phyloP scores from a whole-genome alignment of 37 sponge, comb jelly and placozoan genomes.

The Chondrosia reniformis region DNA sequence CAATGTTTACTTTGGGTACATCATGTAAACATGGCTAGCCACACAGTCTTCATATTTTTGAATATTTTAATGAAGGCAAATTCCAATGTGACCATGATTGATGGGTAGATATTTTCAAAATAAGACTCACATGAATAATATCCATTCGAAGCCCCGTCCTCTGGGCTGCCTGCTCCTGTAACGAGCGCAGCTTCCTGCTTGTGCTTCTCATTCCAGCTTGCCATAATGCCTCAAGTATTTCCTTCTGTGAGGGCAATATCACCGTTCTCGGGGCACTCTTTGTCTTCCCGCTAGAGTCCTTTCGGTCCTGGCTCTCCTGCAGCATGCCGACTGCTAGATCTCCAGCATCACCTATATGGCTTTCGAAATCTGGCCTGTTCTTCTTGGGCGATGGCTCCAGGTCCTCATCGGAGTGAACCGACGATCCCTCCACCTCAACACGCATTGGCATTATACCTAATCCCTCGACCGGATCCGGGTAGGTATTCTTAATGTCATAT shows the following conservation, averaged over 20 bases:
- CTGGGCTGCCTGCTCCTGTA: slow-evolving; percentile 60
- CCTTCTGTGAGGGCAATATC: slow-evolving; percentile 46
- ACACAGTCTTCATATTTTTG: too few relatives aligned
- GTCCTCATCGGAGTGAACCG: not conserved
- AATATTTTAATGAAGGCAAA: too few relatives aligned
- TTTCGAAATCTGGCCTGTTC: not conserved
- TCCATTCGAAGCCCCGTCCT: slow-evolving; percentile 64
- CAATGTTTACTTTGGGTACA: too few relatives aligned
- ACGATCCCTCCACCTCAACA: slow-evolving; percentile 8
- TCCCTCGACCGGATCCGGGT: not conserved
- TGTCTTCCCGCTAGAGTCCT: not conserved
- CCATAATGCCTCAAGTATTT: slow-evolving; percentile 62
- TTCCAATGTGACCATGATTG: not conserved
- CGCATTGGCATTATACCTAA: slow-evolving; percentile 9
- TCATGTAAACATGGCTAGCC: too few relatives aligned
- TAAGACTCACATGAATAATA: slow-evolving; percentile 54
- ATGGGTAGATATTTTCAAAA: not conserved
- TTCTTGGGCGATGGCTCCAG: not conserved
- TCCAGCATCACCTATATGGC: not conserved
- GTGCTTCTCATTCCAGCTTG: slow-evolving; percentile 67
- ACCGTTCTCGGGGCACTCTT: slow-evolving; percentile 46
- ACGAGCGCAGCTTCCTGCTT: slow-evolving; percentile 33
- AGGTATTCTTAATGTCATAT: slow-evolving; percentile 15
- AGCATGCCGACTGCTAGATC: not conserved
- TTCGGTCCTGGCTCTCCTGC: not conserved